These are phyloP conservation scores for Drosophila yakuba DNA, from an alignment of 1,140 invertebrate species.

Conservation along the genomic window DNA sequence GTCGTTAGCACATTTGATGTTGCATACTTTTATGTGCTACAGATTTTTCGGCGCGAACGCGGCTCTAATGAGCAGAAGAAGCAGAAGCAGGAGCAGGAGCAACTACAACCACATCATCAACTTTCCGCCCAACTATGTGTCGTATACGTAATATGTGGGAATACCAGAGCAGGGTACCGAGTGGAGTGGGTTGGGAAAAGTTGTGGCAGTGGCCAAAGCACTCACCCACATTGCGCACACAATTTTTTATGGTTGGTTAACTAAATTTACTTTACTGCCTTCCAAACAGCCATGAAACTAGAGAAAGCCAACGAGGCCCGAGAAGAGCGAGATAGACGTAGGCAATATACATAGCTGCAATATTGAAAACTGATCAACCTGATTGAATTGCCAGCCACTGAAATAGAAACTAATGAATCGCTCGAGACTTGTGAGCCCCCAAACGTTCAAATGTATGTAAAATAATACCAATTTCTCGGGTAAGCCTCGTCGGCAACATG, in stretches of 20 bases:
- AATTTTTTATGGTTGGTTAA: conserved; percentile 62
- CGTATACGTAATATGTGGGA: conserved; percentile 68
- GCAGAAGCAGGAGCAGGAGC: conserved; percentile 10
- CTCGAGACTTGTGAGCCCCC: conserved; percentile 12
- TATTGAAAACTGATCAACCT: conserved; percentile 54
- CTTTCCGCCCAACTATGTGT: conserved; percentile 70
- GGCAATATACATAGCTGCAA: conserved; percentile 28
- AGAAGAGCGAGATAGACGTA: conserved; percentile 2
- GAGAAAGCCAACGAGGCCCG: background rate
- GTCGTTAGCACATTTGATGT: conserved; percentile 71
- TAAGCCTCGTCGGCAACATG: conserved; percentile 33
- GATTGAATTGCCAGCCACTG: conserved; percentile 57
- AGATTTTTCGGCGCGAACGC: conserved; percentile 64
- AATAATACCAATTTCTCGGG: conserved; percentile 21
- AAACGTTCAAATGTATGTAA: conserved; percentile 9
- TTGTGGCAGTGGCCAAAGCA: conserved; percentile 35
- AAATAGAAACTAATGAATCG: conserved; percentile 60
- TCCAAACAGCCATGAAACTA: conserved; percentile 4
- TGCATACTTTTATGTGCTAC: conserved; percentile 71
- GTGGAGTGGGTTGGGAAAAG: conserved; percentile 7
- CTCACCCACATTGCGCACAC: conserved; percentile 48
- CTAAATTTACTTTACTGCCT: conserved; percentile 60
- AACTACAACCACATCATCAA: conserved; percentile 61
- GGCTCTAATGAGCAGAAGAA: conserved; percentile 67
- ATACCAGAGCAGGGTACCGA: conserved; percentile 10